Base-by-base conservation (phyloP, 1,140 invertebrate species). In the Temnothorax nylanderi region DNA sequence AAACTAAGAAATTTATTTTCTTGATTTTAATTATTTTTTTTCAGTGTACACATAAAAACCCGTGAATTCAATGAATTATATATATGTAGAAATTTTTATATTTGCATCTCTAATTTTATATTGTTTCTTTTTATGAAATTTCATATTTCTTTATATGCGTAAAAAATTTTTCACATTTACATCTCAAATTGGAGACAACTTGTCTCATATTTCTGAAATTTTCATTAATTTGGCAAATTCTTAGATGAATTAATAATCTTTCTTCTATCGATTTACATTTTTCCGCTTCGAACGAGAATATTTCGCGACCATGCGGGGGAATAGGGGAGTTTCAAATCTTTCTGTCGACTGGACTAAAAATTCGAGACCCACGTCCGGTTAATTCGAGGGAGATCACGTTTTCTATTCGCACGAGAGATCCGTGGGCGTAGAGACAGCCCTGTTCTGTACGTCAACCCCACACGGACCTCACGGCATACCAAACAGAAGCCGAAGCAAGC, bases 401-500 rank as follows among this genome's bases (percentile, higher is more conserved):
- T 80, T 71, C 37, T 82, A 74, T 74, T 60, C 67, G 69, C 80
- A 26, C 54, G 26, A 21, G 49, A 60, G 37, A 74, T 49, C 80
- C 54, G 80, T 75, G 56, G 80, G 69, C 37, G 56, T 86, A 85
- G 58, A 80, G 84, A 78, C 72, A 86, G 82, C 34, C 62, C 74
- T 51, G 75, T 76, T 49, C 71, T 74, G 47, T 62, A 49, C 71
- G 65, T 60, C 80, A 75, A 84, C 80, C 74, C 51, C 49, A 72
- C 49, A 72, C 60, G 56, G 77, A 75, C 75, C 85, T 87, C 90
- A 91, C 91, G 93, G 93, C 93, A 95, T 94, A 94, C 94, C 94
- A 95, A 95, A 95, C 95, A 95, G 95, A 94, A 95, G 95, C 94
- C 88, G 89, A 87, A 86, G 87, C 84, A 86, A 90, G 89, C 86